phyloP scores from a whole-genome alignment of 2,113 vertebrate species.

The Alaudala cheleensis region DNA sequence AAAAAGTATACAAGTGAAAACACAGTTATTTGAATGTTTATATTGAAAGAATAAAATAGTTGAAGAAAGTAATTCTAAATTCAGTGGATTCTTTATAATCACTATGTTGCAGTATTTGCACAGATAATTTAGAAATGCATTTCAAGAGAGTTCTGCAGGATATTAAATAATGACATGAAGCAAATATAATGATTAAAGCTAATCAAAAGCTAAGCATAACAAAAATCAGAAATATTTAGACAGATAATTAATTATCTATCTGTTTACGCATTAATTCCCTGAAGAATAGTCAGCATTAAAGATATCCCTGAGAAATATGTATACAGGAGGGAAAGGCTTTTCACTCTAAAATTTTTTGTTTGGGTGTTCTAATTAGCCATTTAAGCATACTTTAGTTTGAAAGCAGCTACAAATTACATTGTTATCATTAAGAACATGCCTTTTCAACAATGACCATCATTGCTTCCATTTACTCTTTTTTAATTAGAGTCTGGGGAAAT shows the following conservation, averaged over 20 bases:
- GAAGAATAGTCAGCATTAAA: background rate
- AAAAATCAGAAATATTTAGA: slow-evolving; percentile 27
- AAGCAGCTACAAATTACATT: background rate
- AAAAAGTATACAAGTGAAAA: background rate
- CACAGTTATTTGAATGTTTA: background rate
- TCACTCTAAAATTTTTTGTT: slow-evolving; percentile 29
- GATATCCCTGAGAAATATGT: background rate
- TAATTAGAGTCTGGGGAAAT: slow-evolving; percentile 1
- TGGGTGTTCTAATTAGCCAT: slow-evolving; percentile 17
- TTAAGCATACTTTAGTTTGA: slow-evolving; percentile 13
- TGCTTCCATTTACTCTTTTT: slow-evolving; percentile 1
- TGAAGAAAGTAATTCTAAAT: background rate
- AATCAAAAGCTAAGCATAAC: slow-evolving; percentile 1
- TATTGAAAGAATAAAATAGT: background rate
- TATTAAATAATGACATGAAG: background rate
- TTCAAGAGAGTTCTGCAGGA: background rate
- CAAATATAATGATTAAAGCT: slow-evolving; percentile 20
- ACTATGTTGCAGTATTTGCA: background rate
- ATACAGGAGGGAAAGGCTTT: background rate
- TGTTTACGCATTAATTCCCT: slow-evolving; percentile 15
- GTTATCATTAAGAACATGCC: background rate
- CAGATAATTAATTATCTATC: slow-evolving; percentile 23
- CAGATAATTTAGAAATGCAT: background rate
- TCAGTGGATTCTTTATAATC: background rate
- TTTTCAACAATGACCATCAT: background rate